Conservation (phyloP, 2,113 vertebrate genomes). For the Gracilinanus agilis region DNA sequence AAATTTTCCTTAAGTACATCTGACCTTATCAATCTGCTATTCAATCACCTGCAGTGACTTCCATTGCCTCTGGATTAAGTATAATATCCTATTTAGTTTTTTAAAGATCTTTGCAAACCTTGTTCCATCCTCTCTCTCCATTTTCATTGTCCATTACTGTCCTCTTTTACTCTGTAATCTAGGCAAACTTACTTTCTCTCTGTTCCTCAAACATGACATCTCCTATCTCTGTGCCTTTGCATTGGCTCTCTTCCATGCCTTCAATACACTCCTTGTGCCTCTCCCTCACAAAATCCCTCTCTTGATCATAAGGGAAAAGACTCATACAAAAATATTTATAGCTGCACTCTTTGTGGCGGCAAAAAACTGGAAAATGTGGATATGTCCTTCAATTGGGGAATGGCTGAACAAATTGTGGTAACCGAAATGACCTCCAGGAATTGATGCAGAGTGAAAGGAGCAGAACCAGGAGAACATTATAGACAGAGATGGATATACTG, state of each 20-base stretch:
- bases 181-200: background rate
- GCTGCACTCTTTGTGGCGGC: too few species aligned
- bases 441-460: too few species aligned
- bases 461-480: too few species aligned
- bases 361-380: too few species aligned
- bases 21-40: background rate
- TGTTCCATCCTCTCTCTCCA: background rate
- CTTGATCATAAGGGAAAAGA: too few species aligned
- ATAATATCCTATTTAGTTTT: background rate
- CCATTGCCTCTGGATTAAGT: background rate
- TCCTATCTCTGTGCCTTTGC: background rate
- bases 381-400: too few species aligned
- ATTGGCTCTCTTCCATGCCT: too few species aligned
- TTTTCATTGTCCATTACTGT: background rate
- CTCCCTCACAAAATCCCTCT: background rate
- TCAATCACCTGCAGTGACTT: background rate
- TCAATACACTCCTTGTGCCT: background rate
- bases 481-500: too few species aligned
- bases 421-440: too few species aligned
- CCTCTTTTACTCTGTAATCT: background rate
- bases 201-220: background rate
- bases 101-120: background rate
- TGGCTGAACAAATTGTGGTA: too few species aligned
- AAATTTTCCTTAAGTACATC: background rate
- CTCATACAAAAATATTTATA: too few species aligned